Conservation (phyloP, 2,888 invertebrate species). For the Bruchidius siliquastri region DNA sequence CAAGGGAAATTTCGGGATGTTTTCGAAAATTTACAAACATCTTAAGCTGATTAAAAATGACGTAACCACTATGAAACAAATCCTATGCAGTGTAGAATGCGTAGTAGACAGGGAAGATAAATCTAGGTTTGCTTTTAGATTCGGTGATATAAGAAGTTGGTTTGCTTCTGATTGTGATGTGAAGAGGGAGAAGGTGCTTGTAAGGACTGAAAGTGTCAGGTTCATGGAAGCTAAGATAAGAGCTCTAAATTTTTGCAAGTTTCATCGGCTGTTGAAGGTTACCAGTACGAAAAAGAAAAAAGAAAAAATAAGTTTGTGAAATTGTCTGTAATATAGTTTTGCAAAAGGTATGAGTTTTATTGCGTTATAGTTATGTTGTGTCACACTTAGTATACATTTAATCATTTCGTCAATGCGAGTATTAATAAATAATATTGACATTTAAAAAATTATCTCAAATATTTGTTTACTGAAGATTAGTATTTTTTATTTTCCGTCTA, state of each 20-base stretch:
- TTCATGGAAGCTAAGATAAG: conserved; percentile 7
- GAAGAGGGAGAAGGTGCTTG: not conserved
- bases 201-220: conserved; percentile 4
- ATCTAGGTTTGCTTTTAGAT: not conserved
- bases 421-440: too few relatives aligned
- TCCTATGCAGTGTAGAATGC: not conserved
- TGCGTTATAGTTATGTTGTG: too few relatives aligned
- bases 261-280: conserved; percentile 1
- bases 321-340: not conserved
- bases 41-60: not conserved
- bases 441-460: too few relatives aligned
- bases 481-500: too few relatives aligned
- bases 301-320: not conserved
- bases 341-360: not conserved
- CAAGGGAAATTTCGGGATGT: not conserved
- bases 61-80: not conserved
- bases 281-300: not conserved
- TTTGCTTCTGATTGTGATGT: not conserved
- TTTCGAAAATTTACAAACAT: not conserved
- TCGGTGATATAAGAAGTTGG: not conserved
- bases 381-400: too few relatives aligned
- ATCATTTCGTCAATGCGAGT: too few relatives aligned
- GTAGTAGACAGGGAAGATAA: not conserved
- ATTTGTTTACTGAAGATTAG: too few relatives aligned
- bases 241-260: conserved; percentile 8